A percentile compares a stretch with the other conserved stretches of the same genome.
Conservation (phyloP, 2,113 vertebrate species). For the Diadophis punctatus region DNA sequence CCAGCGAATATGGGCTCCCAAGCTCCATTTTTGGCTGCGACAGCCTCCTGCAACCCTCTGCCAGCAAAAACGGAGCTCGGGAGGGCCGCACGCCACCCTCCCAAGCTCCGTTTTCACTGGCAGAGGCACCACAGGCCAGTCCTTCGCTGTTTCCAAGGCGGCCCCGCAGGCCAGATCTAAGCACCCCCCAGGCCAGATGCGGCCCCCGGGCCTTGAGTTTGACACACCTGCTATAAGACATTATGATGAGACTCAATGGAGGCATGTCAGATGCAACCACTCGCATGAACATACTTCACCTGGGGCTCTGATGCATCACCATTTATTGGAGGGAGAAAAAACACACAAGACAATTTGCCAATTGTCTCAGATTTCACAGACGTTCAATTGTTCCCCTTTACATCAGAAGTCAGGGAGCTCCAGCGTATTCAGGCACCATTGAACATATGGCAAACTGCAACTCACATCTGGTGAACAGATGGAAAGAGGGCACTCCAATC, state of each 20-base stretch:
- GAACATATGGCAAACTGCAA: neutral
- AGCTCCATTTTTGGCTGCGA: no score
- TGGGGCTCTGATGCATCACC: neutral
- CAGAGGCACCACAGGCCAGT: no score
- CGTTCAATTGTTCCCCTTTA: neutral
- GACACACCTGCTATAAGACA: neutral
- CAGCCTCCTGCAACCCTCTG: no score
- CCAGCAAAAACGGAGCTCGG: no score
- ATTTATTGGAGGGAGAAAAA: neutral
- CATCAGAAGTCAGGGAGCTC: neutral
- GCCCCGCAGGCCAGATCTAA: no score
- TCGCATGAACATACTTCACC: neutral
- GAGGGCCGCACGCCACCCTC: no score
- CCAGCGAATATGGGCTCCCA: no score
- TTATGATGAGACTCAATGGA: neutral
- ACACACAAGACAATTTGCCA: neutral
- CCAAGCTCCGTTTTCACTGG: no score
- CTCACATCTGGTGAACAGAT: neutral
- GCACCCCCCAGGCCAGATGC: no score
- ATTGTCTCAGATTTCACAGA: neutral
- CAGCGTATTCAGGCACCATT: neutral
- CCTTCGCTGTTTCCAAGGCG: no score
- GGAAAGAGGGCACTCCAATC: neutral
- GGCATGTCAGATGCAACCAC: neutral
- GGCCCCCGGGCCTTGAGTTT: no score